phyloP scores from a whole-genome alignment of 1,140 invertebrate genomes.

The Rhyacophila brunnea region DNA sequence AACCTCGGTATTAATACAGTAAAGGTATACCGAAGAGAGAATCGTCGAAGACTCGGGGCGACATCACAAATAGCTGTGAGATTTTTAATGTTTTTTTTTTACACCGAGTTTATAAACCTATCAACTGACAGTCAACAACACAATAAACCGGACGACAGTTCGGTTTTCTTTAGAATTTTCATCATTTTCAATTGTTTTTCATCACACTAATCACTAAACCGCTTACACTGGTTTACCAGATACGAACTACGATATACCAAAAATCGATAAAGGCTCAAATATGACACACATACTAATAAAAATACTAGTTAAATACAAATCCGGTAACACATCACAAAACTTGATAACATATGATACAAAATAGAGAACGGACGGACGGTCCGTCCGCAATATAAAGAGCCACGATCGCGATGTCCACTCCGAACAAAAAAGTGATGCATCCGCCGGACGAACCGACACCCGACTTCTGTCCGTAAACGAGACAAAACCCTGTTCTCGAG shows the following conservation, averaged over 20 bases:
- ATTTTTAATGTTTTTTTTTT: too few species aligned
- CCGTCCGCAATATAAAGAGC: conserved; percentile 22
- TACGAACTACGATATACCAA: conserved; percentile 18
- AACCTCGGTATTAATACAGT: too few species aligned
- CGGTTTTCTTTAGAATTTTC: conserved; percentile 29
- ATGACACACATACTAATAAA: conserved; percentile 32
- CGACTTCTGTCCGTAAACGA: conserved; percentile 23
- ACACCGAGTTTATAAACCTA: too few species aligned
- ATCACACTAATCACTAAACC: conserved; percentile 4
- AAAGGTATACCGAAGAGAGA: too few species aligned
- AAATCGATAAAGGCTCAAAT: conserved; percentile 33
- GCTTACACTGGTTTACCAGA: conserved; percentile 16
- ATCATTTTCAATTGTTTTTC: conserved; percentile 24
- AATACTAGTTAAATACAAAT: conserved; percentile 33
- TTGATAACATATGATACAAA: conserved; percentile 27
- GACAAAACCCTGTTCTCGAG: conserved; percentile 34
- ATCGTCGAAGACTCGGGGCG: too few species aligned
- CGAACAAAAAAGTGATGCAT: not conserved
- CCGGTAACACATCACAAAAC: conserved; percentile 22
- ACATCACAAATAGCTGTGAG: too few species aligned
- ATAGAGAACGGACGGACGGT: conserved; percentile 15
- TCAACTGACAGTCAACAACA: too few species aligned
- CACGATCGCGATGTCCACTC: not conserved
- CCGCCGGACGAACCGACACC: not conserved
- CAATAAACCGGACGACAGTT: too few species aligned